phyloP scores from a whole-genome alignment of 1,140 invertebrate species.

The Drosophila kanapiae region DNA sequence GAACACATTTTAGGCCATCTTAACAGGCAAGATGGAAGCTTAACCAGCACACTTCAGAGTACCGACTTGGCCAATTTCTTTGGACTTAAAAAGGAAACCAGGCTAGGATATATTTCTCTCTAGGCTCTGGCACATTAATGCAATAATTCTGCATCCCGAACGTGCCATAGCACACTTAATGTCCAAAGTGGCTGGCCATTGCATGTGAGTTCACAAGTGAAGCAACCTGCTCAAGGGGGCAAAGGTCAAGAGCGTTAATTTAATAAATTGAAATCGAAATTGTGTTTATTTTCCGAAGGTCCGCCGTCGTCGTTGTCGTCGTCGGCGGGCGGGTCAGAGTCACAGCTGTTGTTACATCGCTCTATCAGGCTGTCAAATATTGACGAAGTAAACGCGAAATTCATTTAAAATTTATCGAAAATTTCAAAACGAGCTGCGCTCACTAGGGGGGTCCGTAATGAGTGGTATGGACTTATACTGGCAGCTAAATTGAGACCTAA shows the following conservation, averaged over 20 bases:
- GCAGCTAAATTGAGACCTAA: constrained; percentile 53
- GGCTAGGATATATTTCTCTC: neutral
- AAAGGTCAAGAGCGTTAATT: constrained; percentile 54
- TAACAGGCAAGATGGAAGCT: neutral
- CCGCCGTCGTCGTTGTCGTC: constrained; percentile 16
- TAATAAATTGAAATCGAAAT: constrained; percentile 68
- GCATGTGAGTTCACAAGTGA: constrained; percentile 5
- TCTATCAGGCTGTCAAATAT: constrained; percentile 60
- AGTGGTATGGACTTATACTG: constrained; percentile 18
- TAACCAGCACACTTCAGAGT: neutral
- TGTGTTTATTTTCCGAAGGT: constrained; percentile 63
- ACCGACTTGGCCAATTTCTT: neutral
- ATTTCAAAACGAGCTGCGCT: constrained; percentile 16
- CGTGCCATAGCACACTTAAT: neutral
- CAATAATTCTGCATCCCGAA: constrained; percentile 9
- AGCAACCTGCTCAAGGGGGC: constrained; percentile 8
- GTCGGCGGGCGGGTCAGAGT: neutral
- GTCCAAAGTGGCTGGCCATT: constrained; percentile 8
- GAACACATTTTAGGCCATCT: neutral
- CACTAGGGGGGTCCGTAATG: constrained; percentile 4
- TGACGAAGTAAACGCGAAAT: constrained; percentile 56
- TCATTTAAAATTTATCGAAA: constrained; percentile 79
- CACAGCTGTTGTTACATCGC: constrained; percentile 6
- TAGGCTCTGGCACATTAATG: neutral
- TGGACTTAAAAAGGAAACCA: too few species aligned